Evolutionary conservation across 2,113 vertebrate genomes (phyloP).

Genomic region (Geococcyx californianus): DNA sequence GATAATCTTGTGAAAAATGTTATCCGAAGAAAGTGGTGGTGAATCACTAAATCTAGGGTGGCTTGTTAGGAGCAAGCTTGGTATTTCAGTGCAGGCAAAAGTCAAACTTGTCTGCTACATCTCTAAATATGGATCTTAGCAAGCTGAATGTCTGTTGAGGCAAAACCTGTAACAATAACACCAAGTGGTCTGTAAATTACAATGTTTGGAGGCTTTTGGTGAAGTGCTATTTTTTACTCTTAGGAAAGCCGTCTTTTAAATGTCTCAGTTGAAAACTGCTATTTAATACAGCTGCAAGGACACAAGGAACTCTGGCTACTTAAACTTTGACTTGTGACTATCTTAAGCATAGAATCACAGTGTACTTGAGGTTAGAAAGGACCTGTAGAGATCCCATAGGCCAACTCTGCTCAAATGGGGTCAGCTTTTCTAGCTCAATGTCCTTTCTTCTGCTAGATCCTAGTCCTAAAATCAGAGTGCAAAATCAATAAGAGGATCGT

Average conservation of each 20-base stretch:
- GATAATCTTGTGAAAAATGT: not conserved
- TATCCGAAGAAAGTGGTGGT: not conserved
- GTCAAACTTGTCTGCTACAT: not conserved
- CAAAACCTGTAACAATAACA: not conserved
- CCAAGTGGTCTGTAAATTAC: not conserved
- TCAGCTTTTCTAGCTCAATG: not conserved
- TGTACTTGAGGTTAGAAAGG: not conserved
- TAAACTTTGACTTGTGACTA: not conserved
- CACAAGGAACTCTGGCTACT: not conserved
- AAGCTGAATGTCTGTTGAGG: not conserved
- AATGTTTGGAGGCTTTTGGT: not conserved
- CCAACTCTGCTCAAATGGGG: not conserved
- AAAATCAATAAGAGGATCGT: not conserved
- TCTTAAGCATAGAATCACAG: not conserved
- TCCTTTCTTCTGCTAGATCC: not conserved
- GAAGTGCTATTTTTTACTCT: not conserved
- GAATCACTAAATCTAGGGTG: not conserved
- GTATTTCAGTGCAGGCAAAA: not conserved
- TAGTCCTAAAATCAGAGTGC: not conserved
- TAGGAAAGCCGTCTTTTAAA: not conserved
- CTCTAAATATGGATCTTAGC: not conserved
- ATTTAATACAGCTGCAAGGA: not conserved
- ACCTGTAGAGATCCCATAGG: not conserved
- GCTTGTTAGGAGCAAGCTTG: not conserved
- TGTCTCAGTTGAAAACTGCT: not conserved